Evolutionary conservation across 2,113 vertebrate species (phyloP).

Genomic region (Aplodontia rufa): DNA sequence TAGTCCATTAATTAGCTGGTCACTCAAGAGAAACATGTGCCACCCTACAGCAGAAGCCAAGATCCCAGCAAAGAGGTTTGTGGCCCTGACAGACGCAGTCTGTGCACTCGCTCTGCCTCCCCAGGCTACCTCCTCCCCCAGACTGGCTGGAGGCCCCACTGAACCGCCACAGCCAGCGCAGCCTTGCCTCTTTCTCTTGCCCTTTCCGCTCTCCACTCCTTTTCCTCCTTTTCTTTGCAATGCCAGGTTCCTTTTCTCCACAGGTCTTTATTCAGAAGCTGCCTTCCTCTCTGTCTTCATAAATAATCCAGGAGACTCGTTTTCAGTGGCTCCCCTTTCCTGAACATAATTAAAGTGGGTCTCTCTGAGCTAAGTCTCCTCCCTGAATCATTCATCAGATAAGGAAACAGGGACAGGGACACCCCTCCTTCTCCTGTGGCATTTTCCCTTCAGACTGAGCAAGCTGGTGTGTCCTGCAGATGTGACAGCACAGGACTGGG

Average conservation of each 20-base stretch:
- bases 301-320: constrained; percentile 48
- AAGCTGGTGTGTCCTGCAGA: background rate
- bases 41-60: background rate
- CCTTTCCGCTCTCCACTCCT: background rate
- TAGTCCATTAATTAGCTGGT: background rate
- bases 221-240: background rate
- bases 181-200: background rate
- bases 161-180: background rate
- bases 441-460: background rate
- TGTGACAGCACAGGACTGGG: background rate
- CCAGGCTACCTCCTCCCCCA: background rate
- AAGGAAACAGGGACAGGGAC: background rate
- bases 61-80: background rate
- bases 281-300: constrained; percentile 43
- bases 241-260: background rate
- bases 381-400: constrained; percentile 31
- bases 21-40: background rate
- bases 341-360: constrained; percentile 1
- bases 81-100: background rate
- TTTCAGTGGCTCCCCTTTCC: background rate
- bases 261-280: background rate
- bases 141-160: rapidly evolving
- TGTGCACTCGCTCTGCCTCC: background rate
- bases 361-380: constrained; percentile 8
- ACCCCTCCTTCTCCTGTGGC: background rate